Evolutionary conservation across 2,797 vertebrate species (phyloP).

Genomic region (Acipenser ruthenus): DNA sequence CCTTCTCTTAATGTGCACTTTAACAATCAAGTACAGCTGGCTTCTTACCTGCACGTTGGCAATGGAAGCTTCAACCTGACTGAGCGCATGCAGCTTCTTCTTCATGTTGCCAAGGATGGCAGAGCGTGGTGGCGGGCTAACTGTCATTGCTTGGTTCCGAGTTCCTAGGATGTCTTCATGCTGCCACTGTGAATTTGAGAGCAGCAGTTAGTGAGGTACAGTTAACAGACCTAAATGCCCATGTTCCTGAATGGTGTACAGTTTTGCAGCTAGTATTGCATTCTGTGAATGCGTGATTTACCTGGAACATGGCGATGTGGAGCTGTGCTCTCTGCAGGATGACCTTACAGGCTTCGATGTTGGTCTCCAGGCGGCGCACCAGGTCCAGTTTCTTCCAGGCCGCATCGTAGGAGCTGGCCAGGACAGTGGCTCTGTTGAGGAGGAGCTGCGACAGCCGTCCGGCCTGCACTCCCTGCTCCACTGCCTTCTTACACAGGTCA

Average conservation of each 20-base stretch:
- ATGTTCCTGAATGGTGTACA: too few relatives aligned
- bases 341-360: conserved; percentile 83
- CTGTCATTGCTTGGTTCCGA: conserved; percentile 78
- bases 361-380: conserved; percentile 79
- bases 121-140: conserved; percentile 82
- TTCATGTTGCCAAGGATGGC: conserved; percentile 94
- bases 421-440: conserved; percentile 85
- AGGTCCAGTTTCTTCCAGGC: conserved; percentile 96
- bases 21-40: too few relatives aligned
- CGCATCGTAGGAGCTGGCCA: conserved; percentile 88
- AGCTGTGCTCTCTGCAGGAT: conserved; percentile 88
- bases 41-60: conserved; percentile 74
- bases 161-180: conserved; percentile 88
- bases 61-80: conserved; percentile 89
- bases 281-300: conserved; percentile 28
- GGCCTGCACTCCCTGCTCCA: conserved; percentile 83
- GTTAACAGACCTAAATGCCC: too few relatives aligned
- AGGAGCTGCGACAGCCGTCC: conserved; percentile 81
- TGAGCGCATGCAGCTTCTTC: conserved; percentile 92
- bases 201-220: too few relatives aligned
- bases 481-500: conserved; percentile 87
- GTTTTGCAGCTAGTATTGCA: too few relatives aligned
- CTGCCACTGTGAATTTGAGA: conserved; percentile 71
- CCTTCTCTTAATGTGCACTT: too few relatives aligned
- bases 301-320: conserved; percentile 95